Evolutionary conservation across 2,888 invertebrate species (phyloP).

Genomic region (Crioceris asparagi): DNA sequence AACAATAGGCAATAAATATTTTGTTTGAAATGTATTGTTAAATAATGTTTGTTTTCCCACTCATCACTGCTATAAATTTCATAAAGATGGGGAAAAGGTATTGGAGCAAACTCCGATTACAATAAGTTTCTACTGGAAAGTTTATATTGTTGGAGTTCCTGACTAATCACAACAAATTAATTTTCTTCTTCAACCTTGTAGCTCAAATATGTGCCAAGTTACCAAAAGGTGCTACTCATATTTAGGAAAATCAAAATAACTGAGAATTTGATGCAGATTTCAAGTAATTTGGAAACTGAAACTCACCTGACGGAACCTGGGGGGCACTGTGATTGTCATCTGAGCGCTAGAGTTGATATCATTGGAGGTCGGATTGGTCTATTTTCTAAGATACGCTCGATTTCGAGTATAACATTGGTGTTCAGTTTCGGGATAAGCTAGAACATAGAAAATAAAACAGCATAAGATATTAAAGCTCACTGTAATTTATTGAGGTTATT

Average conservation of each 20-base stretch:
- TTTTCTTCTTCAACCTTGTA: too few species aligned
- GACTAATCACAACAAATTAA: too few species aligned
- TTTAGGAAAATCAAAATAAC: neutral
- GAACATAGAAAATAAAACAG: conserved; percentile 16
- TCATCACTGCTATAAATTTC: too few species aligned
- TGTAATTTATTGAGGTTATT: neutral
- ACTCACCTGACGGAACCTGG: conserved; percentile 43
- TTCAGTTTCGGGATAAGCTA: conserved; percentile 87
- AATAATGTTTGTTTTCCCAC: too few species aligned
- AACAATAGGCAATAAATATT: too few species aligned
- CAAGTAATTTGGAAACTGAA: neutral
- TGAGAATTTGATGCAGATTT: neutral
- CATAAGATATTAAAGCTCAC: conserved; percentile 4
- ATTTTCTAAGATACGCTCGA: conserved; percentile 86
- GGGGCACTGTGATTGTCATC: conserved; percentile 75
- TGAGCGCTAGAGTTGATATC: conserved; percentile 82
- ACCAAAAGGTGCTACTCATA: neutral
- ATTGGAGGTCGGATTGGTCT: conserved; percentile 85
- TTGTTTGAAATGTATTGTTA: too few species aligned
- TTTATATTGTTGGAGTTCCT: too few species aligned
- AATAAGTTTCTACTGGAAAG: too few species aligned
- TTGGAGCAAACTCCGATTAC: too few species aligned
- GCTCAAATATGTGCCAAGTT: too few species aligned
- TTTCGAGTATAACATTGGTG: conserved; percentile 75
- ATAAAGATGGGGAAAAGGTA: too few species aligned